Percentiles rank a stretch among this genome's conserved stretches.
Conservation (phyloP, 2,797 vertebrate genomes). For the Spheniscus humboldti region DNA sequence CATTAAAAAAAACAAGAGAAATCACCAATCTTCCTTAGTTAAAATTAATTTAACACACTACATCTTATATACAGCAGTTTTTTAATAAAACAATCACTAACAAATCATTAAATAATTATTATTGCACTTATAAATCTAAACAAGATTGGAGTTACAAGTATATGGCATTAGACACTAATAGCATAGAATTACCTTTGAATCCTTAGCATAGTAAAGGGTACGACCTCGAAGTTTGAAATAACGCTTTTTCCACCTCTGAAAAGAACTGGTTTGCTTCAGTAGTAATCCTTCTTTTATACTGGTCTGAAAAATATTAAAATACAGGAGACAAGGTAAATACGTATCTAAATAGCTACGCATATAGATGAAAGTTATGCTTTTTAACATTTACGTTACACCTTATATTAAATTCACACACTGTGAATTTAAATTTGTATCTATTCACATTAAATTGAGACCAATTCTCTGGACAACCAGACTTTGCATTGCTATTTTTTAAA, state of each 20-base stretch:
- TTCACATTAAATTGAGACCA: neutral
- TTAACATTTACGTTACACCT: neutral
- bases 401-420: neutral
- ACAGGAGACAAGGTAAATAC: neutral
- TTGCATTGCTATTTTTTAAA: neutral
- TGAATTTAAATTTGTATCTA: neutral
- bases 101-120: neutral
- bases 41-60: neutral
- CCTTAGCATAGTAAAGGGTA: constrained; percentile 98
- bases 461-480: neutral
- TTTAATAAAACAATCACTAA: neutral
- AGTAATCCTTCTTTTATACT: constrained; percentile 96
- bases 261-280: constrained; percentile 98
- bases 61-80: neutral
- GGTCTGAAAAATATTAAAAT: constrained; percentile 79
- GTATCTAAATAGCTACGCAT: neutral
- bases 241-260: constrained; percentile 98
- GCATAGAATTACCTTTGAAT: constrained; percentile 87
- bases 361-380: neutral
- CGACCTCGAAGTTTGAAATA: constrained; percentile 97
- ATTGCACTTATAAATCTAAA: neutral
- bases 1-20: neutral
- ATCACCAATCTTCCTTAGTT: neutral
- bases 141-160: neutral
- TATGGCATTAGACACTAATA: neutral